Evolutionary conservation across 2,113 vertebrate species (phyloP).

Genomic region (Brachirus orientalis): DNA sequence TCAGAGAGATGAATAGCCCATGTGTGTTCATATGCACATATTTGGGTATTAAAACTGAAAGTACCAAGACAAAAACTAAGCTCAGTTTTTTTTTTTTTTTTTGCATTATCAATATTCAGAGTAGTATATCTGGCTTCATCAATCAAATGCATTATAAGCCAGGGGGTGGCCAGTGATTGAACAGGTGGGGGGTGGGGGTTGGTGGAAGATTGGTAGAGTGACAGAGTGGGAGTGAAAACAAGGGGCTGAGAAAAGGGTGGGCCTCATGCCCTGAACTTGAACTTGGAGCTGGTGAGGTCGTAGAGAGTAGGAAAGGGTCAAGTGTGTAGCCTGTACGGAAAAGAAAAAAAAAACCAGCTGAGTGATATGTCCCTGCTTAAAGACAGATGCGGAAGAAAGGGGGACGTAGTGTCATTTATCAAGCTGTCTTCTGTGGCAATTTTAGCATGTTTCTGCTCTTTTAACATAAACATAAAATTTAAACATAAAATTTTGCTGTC

Average conservation of each 20-base stretch:
- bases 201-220: constrained; percentile 14
- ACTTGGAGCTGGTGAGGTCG: constrained; percentile 66
- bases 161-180: constrained; percentile 14
- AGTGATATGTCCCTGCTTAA: constrained; percentile 37
- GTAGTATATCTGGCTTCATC: constrained; percentile 25
- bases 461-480: background rate
- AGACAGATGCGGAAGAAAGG: constrained; percentile 26
- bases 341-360: constrained; percentile 39
- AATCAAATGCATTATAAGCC: constrained; percentile 27
- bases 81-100: constrained; percentile 34
- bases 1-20: constrained; percentile 37
- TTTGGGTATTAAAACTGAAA: constrained; percentile 26
- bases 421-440: constrained; percentile 16
- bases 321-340: constrained; percentile 32
- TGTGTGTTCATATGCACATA: constrained; percentile 34
- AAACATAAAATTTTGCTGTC: background rate
- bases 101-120: constrained; percentile 11
- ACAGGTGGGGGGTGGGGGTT: constrained; percentile 8
- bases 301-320: constrained; percentile 57
- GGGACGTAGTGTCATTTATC: constrained; percentile 27
- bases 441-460: constrained; percentile 12
- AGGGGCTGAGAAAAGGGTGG: constrained; percentile 43
- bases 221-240: constrained; percentile 37
- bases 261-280: constrained; percentile 77
- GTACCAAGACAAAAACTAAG: constrained; percentile 11